Evolutionary conservation across 2,113 vertebrate genomes (phyloP), one percentile per base, ranked within the genome.

Genomic region (Podarcis raffonei): DNA sequence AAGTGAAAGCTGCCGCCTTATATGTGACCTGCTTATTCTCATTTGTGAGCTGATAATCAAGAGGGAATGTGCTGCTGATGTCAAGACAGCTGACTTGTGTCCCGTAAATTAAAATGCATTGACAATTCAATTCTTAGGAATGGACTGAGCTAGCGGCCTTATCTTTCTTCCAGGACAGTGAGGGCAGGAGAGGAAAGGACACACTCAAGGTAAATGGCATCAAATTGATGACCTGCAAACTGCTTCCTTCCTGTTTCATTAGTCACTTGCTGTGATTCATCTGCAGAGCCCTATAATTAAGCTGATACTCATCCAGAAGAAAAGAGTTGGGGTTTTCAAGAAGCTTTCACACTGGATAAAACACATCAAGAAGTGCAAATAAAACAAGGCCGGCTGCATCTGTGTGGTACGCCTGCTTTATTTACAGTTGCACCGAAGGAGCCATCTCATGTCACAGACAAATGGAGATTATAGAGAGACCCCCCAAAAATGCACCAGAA

Each of bases 331-430:
- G 27, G 57, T 84, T 79, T 80, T 3, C 77, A 88, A 75, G 6
- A 68, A 59, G 86, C 39, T 0, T 74, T 94, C 32, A 72, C 53
- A 82, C 37, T 83, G 74, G 32, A 72, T 81, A 89, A 84, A 94
- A 74, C 5, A 83, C 16, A 81, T 87, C n/a, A 89, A 92, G 91
- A 91, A 87, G n/a, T n/a, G 74, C 32, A 85, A 89, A 87, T 22
- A 86, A 89, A 89, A 57, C 27, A 84, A 77, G 35, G 23, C 3
- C 68, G 79, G 4, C 30, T 91, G 39, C 25, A 42, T 42, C 83
- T 53, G 22, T 83, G 59, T n/a, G 18, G 15, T 4, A 87, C 62
- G 16, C 6, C 74, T 0, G 5, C 5, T 81, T 90, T 85, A 87
- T 81, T 91, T 90, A 69, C 62, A 39, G 12, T 53, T 78, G 7